Conservation (phyloP, 2,888 invertebrate genomes). For the Crematogaster levior region DNA sequence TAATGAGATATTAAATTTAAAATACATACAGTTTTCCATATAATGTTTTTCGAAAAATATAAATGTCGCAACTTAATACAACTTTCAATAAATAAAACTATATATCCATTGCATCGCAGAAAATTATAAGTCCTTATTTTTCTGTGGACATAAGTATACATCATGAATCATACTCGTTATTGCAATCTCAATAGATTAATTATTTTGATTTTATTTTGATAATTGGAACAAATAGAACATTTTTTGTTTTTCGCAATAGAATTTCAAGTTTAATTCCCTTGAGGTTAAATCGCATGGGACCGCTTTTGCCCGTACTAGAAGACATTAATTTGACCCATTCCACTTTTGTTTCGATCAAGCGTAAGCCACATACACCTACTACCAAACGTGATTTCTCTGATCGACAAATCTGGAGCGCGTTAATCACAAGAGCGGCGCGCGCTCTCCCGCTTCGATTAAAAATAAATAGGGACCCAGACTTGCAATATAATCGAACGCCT, state of each 20-base stretch:
- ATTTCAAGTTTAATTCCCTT: not conserved
- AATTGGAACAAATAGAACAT: not conserved
- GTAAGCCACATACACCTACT: not conserved
- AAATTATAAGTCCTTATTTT: not conserved
- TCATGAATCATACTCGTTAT: not conserved
- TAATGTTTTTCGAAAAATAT: not conserved
- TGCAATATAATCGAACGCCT: constrained; percentile 17
- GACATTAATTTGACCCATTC: constrained; percentile 21
- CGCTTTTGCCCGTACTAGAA: not conserved
- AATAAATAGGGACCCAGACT: constrained; percentile 34
- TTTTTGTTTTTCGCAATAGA: not conserved
- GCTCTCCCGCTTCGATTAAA: constrained; percentile 42
- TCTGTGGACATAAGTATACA: not conserved
- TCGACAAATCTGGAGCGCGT: constrained; percentile 44
- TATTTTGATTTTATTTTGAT: not conserved
- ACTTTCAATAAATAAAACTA: not conserved
- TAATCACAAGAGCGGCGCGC: constrained; percentile 35
- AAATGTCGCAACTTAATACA: not conserved
- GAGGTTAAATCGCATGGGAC: not conserved
- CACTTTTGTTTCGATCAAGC: constrained; percentile 28
- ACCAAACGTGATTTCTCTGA: constrained; percentile 22
- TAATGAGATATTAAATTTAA: not conserved
- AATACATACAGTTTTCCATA: not conserved
- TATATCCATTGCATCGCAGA: not conserved
- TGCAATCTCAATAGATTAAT: not conserved